Conservation (phyloP, 2,888 invertebrate species). For the Slavum lentiscoides region DNA sequence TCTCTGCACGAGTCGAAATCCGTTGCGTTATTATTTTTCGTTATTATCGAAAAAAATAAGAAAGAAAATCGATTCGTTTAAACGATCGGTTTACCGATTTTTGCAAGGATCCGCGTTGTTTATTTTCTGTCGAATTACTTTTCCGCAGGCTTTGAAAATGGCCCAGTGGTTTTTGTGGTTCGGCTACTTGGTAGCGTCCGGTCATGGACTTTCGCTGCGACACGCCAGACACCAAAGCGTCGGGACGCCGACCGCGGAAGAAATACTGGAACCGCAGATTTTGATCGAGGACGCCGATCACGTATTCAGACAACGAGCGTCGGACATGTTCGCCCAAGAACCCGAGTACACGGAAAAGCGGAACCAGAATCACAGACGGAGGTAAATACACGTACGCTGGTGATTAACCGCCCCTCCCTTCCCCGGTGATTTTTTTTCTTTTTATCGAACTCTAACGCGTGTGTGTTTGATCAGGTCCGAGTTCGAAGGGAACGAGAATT, state of each 20-base stretch:
- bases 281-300: constrained; percentile 36
- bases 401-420: too few species aligned
- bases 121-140: too few species aligned
- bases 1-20: too few species aligned
- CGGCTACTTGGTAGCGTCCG: constrained; percentile 33
- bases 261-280: constrained; percentile 46
- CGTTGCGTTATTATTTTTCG: too few species aligned
- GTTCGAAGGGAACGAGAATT: constrained; percentile 13
- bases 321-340: constrained; percentile 48
- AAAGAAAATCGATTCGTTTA: too few species aligned
- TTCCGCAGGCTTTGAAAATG: constrained; percentile 35
- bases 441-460: too few species aligned
- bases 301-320: constrained; percentile 48
- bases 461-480: not conserved
- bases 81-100: too few species aligned
- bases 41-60: too few species aligned
- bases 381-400: not conserved
- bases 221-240: constrained; percentile 41
- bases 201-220: constrained; percentile 40
- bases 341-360: constrained; percentile 35
- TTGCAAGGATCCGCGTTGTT: too few species aligned
- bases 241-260: constrained; percentile 44
- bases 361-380: constrained; percentile 38
- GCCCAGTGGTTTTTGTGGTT: constrained; percentile 40
- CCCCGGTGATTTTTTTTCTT: too few species aligned